These are phyloP conservation scores for Amphipyra tragopoginis DNA, from an alignment of 2,888 invertebrate species.

Conservation along the genomic window DNA sequence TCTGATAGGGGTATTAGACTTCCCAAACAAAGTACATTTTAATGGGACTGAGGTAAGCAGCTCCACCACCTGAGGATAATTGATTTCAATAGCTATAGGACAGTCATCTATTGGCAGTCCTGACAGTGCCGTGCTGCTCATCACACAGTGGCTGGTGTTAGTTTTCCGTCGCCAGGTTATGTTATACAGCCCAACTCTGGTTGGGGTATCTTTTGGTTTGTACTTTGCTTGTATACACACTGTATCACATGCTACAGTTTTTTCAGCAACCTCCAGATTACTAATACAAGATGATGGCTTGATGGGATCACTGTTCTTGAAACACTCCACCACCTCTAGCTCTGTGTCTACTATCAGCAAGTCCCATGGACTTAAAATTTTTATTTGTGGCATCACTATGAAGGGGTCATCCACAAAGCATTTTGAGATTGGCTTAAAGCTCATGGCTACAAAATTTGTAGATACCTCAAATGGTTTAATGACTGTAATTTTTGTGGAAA, in stretches of 20 bases:
- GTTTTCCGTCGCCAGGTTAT: slow-evolving; percentile 83
- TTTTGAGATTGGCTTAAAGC: slow-evolving; percentile 91
- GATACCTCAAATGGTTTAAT: slow-evolving; percentile 93
- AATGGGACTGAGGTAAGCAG: slow-evolving; percentile 93
- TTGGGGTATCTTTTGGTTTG: slow-evolving; percentile 82
- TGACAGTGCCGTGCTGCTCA: slow-evolving; percentile 89
- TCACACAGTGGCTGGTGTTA: slow-evolving; percentile 75
- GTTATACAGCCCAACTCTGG: slow-evolving; percentile 84
- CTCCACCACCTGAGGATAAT: slow-evolving; percentile 93
- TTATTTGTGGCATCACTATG: slow-evolving; percentile 92
- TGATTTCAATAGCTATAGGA: slow-evolving; percentile 90
- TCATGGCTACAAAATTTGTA: slow-evolving; percentile 91
- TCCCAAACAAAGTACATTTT: slow-evolving; percentile 93
- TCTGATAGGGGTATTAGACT: slow-evolving; percentile 92
- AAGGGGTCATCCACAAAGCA: slow-evolving; percentile 92
- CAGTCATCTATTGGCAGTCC: slow-evolving; percentile 91
- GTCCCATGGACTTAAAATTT: slow-evolving; percentile 93
- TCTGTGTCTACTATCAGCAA: slow-evolving; percentile 91
- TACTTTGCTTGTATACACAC: slow-evolving; percentile 81
- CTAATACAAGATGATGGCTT: slow-evolving; percentile 79
- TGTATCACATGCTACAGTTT: slow-evolving; percentile 83
- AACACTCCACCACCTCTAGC: slow-evolving; percentile 90
- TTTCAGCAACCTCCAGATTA: slow-evolving; percentile 80
- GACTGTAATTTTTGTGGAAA: slow-evolving; percentile 90
- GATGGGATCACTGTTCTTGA: slow-evolving; percentile 72